Evolutionary conservation across 2,797 vertebrate genomes (phyloP), one percentile per base, ranked within the genome.

Genomic region (Corythornis leucogaster): DNA sequence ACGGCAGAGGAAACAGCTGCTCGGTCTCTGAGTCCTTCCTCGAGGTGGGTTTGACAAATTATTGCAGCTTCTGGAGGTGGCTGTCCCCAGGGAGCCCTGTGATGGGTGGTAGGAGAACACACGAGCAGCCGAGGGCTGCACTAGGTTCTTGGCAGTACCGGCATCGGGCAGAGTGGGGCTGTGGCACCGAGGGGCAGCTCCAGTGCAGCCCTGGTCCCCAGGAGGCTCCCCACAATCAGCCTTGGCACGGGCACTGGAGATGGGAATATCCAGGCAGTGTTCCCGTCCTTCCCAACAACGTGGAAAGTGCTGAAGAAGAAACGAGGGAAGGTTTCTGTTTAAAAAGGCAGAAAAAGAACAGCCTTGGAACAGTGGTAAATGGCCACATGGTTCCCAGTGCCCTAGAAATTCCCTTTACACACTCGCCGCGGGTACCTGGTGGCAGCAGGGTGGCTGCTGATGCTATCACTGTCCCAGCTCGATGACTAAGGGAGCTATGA

Each of bases 391-490:
- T 1, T 90, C 57, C 71, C 5, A 1, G 55, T 54, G 88, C 74
- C 84, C 84, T 40, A 48, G 84, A 63, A 90, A 87, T 64, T 38
- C 84, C 84, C 59, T 35, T 48, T 4, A 81, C 11, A 2, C 3
- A 0, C 69, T 71, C 3, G 2, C 40, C 0, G 12, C 10, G 9
- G 54, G 75, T 31, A 15, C 63, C 4, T 1, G 2, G 57, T 3
- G 6, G 76, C 12, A 61, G 81, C 84, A 2, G 40, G 54, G 67
- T 30, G 80, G 70, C 81, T 89, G 92, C 80, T 50, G 92, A 77
- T 94, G 93, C 67, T 92, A 76, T 92, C 83, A 7, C 92, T 59
- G 92, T 84, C 94, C 92, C 84, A 28, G 83, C 87, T 40, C 63
- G 5, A 14, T 81, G 85, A 86, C 93, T 90, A 35, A 94, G 78